A percentile compares a stretch with the other conserved stretches of the same genome.
Evolutionary conservation across 30 jellyfish, hydroid and myxozoan genomes (phyloP).

Genomic region (Aurelia sp.): DNA sequence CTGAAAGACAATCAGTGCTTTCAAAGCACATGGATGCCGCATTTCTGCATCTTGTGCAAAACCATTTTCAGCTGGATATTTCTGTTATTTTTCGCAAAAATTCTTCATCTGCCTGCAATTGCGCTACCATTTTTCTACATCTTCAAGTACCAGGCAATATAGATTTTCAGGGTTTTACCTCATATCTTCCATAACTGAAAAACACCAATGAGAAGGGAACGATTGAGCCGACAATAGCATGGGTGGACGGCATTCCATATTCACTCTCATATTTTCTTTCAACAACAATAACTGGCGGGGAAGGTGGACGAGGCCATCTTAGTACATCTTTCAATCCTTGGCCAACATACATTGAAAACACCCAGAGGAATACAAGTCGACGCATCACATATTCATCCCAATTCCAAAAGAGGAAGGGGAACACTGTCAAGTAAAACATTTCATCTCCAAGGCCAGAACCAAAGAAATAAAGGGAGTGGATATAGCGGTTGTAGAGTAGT

Average conservation of each 20-base stretch:
- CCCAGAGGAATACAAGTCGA: slow-evolving; percentile 91
- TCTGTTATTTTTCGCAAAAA: no score
- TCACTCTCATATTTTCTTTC: slow-evolving; percentile 88
- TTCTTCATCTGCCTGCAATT: no score
- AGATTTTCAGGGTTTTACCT: slow-evolving; percentile 57
- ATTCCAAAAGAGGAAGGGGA: slow-evolving; percentile 92
- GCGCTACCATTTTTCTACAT: no score
- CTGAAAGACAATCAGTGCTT: no score
- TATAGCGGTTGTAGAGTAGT: slow-evolving; percentile 79
- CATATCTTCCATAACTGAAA: slow-evolving; percentile 91
- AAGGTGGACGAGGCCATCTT: slow-evolving; percentile 97
- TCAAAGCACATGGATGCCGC: no score
- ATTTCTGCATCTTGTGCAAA: no score
- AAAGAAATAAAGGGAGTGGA: slow-evolving; percentile 78
- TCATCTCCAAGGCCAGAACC: slow-evolving; percentile 98
- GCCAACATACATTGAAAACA: slow-evolving; percentile 91
- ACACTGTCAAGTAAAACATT: slow-evolving; percentile 84
- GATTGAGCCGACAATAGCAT: slow-evolving; percentile 90
- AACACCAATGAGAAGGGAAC: slow-evolving; percentile 89
- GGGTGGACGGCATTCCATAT: slow-evolving; percentile 99
- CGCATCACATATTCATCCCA: slow-evolving; percentile 92
- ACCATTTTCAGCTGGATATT: no score
- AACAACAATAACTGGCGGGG: slow-evolving; percentile 91
- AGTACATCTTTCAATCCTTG: slow-evolving; percentile 92
- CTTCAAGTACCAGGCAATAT: no score